Conservation (phyloP, 2,888 invertebrate genomes). For the Panopea generosa region DNA sequence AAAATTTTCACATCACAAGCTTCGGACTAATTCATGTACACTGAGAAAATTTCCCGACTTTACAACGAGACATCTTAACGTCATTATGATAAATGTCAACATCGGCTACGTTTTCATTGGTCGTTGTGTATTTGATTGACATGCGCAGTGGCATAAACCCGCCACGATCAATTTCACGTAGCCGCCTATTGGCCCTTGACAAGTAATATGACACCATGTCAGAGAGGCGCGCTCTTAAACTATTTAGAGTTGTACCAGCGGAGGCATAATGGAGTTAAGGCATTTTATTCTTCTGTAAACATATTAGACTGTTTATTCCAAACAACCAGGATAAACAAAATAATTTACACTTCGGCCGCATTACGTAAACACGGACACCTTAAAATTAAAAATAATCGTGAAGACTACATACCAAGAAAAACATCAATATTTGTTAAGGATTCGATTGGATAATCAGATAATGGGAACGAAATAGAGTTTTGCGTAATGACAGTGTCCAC, state of each 20-base stretch:
- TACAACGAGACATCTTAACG: constrained; percentile 75
- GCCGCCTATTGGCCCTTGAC: not conserved
- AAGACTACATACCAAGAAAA: too few relatives aligned
- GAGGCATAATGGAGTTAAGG: constrained; percentile 6
- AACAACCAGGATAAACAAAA: too few relatives aligned
- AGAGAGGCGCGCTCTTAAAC: not conserved
- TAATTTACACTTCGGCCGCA: too few relatives aligned
- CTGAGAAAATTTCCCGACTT: constrained; percentile 70
- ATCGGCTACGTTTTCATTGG: constrained; percentile 70
- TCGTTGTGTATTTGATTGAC: constrained; percentile 76
- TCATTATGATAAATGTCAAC: constrained; percentile 73
- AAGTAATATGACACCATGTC: not conserved
- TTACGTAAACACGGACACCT: too few relatives aligned
- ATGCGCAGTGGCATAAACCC: constrained; percentile 74
- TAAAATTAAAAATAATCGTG: too few relatives aligned
- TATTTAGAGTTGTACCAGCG: too few relatives aligned
- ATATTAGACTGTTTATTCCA: not conserved
- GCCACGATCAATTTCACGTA: constrained; percentile 56
- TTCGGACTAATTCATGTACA: constrained; percentile 88
- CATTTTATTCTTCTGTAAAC: constrained; percentile 39
- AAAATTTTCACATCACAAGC: constrained; percentile 75
- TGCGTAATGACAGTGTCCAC: too few relatives aligned
- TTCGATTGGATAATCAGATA: too few relatives aligned
- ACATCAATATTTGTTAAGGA: too few relatives aligned
- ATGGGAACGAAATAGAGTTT: too few relatives aligned